Percentiles rank a stretch among this genome's conserved stretches.
Conservation (phyloP, 2,797 vertebrate species). For the Pristis pectinata region DNA sequence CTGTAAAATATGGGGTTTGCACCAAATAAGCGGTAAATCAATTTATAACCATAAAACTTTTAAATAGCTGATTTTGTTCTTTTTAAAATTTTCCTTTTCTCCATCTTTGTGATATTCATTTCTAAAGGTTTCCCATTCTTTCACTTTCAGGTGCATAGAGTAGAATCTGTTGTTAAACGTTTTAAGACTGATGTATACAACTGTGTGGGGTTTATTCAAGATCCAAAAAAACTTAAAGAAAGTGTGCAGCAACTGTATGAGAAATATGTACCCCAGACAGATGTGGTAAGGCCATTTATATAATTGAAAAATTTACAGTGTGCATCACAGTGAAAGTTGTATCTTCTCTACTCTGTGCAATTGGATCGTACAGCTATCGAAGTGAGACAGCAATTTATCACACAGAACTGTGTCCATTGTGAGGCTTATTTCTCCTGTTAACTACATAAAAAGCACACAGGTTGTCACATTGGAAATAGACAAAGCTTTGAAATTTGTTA, state of each 20-base stretch:
- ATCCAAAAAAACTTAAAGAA: slow-evolving; percentile 73
- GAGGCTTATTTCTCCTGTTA: neutral
- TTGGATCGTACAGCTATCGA: neutral
- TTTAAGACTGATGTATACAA: slow-evolving; percentile 77
- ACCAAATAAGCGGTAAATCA: no score
- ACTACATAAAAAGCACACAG: neutral
- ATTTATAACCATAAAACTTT: no score
- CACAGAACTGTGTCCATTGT: neutral
- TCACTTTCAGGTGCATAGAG: slow-evolving; percentile 57
- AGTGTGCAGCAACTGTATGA: slow-evolving; percentile 62
- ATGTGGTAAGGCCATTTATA: slow-evolving; percentile 60
- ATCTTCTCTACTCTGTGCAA: neutral
- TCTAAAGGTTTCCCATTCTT: neutral
- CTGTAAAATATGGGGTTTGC: no score
- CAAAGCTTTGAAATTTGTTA: neutral
- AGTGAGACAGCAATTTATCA: neutral
- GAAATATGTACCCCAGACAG: slow-evolving; percentile 61
- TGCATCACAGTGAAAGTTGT: neutral
- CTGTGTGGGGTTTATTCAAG: slow-evolving; percentile 69
- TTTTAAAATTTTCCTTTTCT: neutral
- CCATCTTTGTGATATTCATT: neutral
- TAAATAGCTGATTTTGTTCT: neutral
- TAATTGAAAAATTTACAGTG: neutral
- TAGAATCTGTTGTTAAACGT: slow-evolving; percentile 65
- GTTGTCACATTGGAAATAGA: neutral